These are phyloP conservation scores for Hemaris fuciformis DNA, from an alignment of 2,888 invertebrate genomes.

Conservation along the genomic window DNA sequence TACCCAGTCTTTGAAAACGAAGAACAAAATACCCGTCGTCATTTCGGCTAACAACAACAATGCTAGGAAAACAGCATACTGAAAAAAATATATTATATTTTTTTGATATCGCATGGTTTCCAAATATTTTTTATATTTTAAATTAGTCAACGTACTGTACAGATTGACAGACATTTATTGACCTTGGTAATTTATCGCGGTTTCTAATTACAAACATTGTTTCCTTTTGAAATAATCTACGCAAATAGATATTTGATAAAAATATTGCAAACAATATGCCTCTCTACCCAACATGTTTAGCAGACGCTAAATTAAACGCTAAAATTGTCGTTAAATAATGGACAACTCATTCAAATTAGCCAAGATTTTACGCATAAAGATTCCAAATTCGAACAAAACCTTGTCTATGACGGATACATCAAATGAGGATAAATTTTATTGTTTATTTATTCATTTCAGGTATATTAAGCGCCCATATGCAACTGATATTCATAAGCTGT, in stretches of 20 bases:
- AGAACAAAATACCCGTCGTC: conserved; percentile 94
- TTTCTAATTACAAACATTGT: neutral
- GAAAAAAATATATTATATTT: conserved; percentile 28
- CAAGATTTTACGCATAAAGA: no score
- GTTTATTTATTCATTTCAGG: neutral
- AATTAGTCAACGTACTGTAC: neutral
- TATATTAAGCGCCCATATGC: neutral
- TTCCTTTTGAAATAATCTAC: no score
- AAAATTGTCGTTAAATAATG: no score
- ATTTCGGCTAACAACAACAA: conserved; percentile 93
- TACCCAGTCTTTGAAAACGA: conserved; percentile 98
- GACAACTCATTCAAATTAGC: no score
- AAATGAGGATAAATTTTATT: neutral
- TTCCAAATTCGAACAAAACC: no score
- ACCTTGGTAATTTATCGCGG: neutral
- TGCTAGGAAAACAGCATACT: conserved; percentile 97
- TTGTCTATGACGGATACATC: neutral
- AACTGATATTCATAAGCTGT: no score
- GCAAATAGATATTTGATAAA: no score
- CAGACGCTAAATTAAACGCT: no score
- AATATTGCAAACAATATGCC: no score
- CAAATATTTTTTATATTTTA: neutral
- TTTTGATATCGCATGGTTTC: neutral
- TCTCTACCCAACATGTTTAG: no score
- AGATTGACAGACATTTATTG: no score